These are phyloP conservation scores for Harpagus bidentatus DNA, from an alignment of 2,113 vertebrate species.

Conservation along the genomic window DNA sequence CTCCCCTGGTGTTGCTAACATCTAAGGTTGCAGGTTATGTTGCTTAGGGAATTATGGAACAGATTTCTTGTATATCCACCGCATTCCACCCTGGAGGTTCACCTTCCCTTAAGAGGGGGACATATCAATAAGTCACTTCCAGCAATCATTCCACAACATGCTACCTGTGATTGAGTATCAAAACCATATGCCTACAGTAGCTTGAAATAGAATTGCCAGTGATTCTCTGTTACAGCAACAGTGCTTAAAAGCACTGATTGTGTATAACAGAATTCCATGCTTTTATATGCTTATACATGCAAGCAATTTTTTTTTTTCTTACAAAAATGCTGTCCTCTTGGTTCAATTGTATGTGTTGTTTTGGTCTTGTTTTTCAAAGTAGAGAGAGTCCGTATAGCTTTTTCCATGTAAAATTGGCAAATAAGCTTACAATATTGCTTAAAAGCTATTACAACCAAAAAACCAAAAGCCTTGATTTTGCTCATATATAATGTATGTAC, in stretches of 20 bases:
- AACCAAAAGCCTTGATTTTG: not conserved
- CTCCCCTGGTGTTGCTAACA: too few species aligned
- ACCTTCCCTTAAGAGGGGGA: too few species aligned
- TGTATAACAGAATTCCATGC: not conserved
- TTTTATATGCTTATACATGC: not conserved
- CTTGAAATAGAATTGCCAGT: not conserved
- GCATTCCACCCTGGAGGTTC: too few species aligned
- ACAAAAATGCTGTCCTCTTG: not conserved
- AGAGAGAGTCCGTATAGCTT: not conserved
- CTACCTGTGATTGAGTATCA: not conserved
- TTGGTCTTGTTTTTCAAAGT: not conserved
- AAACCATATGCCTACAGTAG: not conserved
- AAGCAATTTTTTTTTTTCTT: not conserved
- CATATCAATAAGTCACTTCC: too few species aligned
- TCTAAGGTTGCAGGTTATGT: too few species aligned
- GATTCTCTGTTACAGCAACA: not conserved
- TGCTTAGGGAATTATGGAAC: too few species aligned
- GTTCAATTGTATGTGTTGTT: not conserved
- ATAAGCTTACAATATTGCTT: not conserved
- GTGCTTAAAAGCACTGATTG: not conserved
- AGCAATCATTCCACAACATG: too few species aligned
- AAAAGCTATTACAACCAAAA: not conserved
- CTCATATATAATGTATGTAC: not conserved
- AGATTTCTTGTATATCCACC: too few species aligned
- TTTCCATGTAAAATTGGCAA: not conserved